Evolutionary conservation across 2,797 vertebrate genomes (phyloP).

Genomic region (Diplodus sargus): DNA sequence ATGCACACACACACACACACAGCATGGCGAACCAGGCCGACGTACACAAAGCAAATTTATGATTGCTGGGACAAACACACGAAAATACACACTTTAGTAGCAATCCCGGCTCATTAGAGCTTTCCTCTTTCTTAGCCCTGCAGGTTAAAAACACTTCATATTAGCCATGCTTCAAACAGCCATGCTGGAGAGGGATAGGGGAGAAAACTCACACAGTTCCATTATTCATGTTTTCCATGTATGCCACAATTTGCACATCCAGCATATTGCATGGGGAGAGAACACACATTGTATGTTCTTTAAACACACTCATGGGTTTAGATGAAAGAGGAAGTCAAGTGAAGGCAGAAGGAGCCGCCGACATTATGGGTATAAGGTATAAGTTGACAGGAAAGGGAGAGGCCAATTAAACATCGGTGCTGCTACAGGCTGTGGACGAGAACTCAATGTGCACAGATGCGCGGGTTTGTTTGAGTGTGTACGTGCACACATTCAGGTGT

Average conservation of each 20-base stretch:
- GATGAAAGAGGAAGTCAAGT: constrained; percentile 59
- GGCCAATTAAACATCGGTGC: constrained; percentile 49
- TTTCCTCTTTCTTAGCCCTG: constrained; percentile 56
- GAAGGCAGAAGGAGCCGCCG: constrained; percentile 31
- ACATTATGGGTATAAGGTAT: constrained; percentile 29
- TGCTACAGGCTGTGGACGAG: constrained; percentile 3
- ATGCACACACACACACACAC: constrained; percentile 15
- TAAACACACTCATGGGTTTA: constrained; percentile 55
- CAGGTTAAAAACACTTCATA: constrained; percentile 70
- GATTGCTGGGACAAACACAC: constrained; percentile 25
- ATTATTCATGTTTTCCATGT: constrained; percentile 64
- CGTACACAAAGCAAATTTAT: not conserved
- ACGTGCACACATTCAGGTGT: constrained; percentile 17
- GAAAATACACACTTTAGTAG: constrained; percentile 56
- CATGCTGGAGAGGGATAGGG: constrained; percentile 33
- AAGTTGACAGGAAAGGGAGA: constrained; percentile 46
- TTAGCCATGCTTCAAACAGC: constrained; percentile 64
- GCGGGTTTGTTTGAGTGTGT: constrained; percentile 25
- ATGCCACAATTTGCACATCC: constrained; percentile 52
- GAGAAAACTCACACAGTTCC: constrained; percentile 54
- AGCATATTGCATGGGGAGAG: constrained; percentile 21
- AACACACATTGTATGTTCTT: constrained; percentile 46
- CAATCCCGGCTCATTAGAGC: constrained; percentile 69
- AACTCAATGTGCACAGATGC: constrained; percentile 22
- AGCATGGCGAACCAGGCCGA: constrained; percentile 11